A percentile compares a stretch with the other conserved stretches of the same genome.
Evolutionary conservation across 2,113 vertebrate species (phyloP).

Genomic region (Pteruthius melanotis): DNA sequence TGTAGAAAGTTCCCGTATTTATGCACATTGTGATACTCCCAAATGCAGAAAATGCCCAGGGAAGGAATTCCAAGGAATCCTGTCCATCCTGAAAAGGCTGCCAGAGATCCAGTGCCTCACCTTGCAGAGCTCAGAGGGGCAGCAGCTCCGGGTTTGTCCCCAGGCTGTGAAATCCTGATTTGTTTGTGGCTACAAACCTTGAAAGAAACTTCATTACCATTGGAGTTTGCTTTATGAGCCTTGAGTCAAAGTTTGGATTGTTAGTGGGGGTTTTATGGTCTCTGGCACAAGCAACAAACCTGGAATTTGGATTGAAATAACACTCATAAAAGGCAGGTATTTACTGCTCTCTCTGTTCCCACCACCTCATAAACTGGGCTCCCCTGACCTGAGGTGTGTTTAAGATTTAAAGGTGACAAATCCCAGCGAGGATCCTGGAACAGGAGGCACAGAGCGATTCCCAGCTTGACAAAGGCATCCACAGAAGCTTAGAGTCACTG

Average conservation of each 20-base stretch:
- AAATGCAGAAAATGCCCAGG: neutral
- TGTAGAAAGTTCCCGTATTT: neutral
- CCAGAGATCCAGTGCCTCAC: neutral
- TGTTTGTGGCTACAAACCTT: constrained; percentile 9
- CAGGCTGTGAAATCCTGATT: neutral
- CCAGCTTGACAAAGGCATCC: neutral
- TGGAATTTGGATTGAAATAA: neutral
- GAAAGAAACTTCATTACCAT: constrained; percentile 33
- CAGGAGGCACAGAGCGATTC: neutral
- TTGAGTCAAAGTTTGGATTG: constrained; percentile 38
- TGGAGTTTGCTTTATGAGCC: constrained; percentile 50
- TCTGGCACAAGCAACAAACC: neutral
- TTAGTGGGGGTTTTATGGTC: constrained; percentile 37
- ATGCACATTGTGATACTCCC: accelerated
- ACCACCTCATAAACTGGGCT: neutral
- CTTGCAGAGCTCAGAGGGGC: neutral
- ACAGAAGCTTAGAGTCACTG: neutral
- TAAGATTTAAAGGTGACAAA: neutral
- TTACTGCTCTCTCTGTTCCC: neutral
- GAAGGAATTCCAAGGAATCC: neutral
- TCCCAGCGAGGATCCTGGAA: neutral
- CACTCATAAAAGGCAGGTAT: constrained; percentile 21
- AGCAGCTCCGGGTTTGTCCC: neutral
- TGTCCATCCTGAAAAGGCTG: neutral
- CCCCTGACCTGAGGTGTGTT: neutral